phyloP scores from a whole-genome alignment of 2,113 vertebrate genomes.

The Esox niger region DNA sequence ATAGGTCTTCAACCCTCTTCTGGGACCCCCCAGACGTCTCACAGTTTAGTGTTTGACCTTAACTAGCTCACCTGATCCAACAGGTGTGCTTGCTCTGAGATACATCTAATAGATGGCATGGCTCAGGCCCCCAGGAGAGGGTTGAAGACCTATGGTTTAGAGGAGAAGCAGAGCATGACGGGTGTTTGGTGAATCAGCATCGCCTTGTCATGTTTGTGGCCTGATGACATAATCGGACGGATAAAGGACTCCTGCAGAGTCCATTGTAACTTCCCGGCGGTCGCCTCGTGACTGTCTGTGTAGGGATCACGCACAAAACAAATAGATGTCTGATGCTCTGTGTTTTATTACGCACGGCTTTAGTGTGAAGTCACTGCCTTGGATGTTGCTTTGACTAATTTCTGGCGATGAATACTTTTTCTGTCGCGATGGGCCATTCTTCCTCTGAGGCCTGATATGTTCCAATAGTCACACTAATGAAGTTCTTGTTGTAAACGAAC shows the following conservation, averaged over 20 bases:
- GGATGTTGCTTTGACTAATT: conserved; percentile 37
- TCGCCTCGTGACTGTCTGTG: conserved; percentile 31
- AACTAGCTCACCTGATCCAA: too few species aligned
- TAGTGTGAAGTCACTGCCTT: conserved; percentile 21
- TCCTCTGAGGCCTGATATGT: conserved; percentile 13
- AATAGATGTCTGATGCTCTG: conserved; percentile 21
- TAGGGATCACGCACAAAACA: conserved; percentile 46
- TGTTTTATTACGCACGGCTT: conserved; percentile 31
- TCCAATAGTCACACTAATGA: conserved; percentile 31
- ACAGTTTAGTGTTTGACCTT: too few species aligned
- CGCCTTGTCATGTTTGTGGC: neutral
- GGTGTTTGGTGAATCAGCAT: neutral
- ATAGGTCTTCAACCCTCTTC: too few species aligned
- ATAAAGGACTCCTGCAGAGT: conserved; percentile 34
- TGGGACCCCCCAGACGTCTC: too few species aligned
- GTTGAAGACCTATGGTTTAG: too few species aligned
- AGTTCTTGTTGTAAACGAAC: conserved; percentile 49
- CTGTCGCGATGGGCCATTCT: conserved; percentile 31
- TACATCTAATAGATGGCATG: too few species aligned
- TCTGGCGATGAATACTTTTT: conserved; percentile 45
- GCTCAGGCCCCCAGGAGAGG: too few species aligned
- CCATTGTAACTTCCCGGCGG: conserved; percentile 29
- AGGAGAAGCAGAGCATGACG: too few species aligned
- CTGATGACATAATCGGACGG: conserved; percentile 5
- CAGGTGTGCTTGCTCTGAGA: too few species aligned